Conservation (phyloP, 2,888 invertebrate species). For the Mesodorylaimus sp. region DNA sequence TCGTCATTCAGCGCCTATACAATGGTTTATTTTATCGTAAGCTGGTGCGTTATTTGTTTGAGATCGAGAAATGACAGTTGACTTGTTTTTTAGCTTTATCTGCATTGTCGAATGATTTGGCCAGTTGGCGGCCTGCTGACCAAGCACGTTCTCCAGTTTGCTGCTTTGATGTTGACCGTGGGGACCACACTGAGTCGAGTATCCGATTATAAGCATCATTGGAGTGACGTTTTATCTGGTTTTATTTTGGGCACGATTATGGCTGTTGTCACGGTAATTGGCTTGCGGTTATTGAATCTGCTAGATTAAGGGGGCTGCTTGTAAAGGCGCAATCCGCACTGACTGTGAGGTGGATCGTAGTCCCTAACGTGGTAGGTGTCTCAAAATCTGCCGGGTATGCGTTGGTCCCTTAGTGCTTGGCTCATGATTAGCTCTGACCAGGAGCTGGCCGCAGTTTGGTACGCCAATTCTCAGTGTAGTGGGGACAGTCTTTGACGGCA, state of each 20-base stretch:
- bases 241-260: conserved; percentile 35
- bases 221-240: conserved; percentile 84
- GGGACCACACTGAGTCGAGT: conserved; percentile 73
- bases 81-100: conserved; percentile 46
- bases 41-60: conserved; percentile 8
- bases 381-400: too few relatives aligned
- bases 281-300: too few relatives aligned
- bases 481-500: too few relatives aligned
- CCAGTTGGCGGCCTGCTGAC: conserved; percentile 52
- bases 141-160: conserved; percentile 60
- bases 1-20: conserved; percentile 27
- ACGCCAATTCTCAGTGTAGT: too few relatives aligned
- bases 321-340: too few relatives aligned
- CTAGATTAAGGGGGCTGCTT: too few relatives aligned
- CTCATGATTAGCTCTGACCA: too few relatives aligned
- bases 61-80: not conserved
- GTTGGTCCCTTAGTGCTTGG: too few relatives aligned
- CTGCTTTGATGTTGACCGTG: conserved; percentile 57
- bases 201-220: conserved; percentile 91
- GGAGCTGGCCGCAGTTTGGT: too few relatives aligned
- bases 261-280: conserved; percentile 30
- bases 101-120: conserved; percentile 62
- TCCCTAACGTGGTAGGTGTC: too few relatives aligned
- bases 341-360: too few relatives aligned
- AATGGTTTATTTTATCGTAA: conserved; percentile 17